These are phyloP conservation scores for Vollenhovia emeryi DNA, from an alignment of 1,140 invertebrate species.

Conservation along the genomic window DNA sequence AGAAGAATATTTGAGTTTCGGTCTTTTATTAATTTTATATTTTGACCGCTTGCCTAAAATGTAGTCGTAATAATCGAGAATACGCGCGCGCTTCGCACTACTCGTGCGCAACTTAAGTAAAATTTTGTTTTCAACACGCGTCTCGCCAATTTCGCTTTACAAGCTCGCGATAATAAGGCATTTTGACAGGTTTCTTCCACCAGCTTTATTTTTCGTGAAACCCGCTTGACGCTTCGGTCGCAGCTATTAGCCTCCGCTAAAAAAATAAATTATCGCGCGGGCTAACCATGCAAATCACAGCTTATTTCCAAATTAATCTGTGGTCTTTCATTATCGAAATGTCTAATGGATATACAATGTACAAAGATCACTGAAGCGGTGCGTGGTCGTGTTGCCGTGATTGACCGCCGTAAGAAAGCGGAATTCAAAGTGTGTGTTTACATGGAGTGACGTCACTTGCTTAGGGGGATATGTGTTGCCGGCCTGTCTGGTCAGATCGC, in stretches of 20 bases:
- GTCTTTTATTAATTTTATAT: background rate
- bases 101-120: background rate
- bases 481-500: conserved; percentile 74
- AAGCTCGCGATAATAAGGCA: conserved; percentile 26
- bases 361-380: conserved; percentile 54
- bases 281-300: conserved; percentile 34
- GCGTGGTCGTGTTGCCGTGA: conserved; percentile 55
- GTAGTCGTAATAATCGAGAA: background rate
- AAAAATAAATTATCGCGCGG: conserved; percentile 28
- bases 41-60: background rate
- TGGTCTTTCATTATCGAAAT: conserved; percentile 57
- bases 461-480: conserved; percentile 70
- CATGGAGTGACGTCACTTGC: conserved; percentile 74
- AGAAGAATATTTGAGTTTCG: background rate
- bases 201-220: conserved; percentile 25
- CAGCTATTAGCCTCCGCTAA: background rate
- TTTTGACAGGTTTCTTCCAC: background rate
- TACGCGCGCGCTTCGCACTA: no score
- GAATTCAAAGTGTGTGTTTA: conserved; percentile 67
- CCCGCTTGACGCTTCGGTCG: background rate
- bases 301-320: conserved; percentile 68
- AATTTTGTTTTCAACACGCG: background rate
- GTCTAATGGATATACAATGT: conserved; percentile 73
- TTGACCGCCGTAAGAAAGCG: conserved; percentile 65
- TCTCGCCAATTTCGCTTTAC: conserved; percentile 25